Percentiles rank a stretch among this genome's conserved stretches.
Evolutionary conservation across 2,797 vertebrate genomes (phyloP).

Genomic region (Smutsia temminckii): DNA sequence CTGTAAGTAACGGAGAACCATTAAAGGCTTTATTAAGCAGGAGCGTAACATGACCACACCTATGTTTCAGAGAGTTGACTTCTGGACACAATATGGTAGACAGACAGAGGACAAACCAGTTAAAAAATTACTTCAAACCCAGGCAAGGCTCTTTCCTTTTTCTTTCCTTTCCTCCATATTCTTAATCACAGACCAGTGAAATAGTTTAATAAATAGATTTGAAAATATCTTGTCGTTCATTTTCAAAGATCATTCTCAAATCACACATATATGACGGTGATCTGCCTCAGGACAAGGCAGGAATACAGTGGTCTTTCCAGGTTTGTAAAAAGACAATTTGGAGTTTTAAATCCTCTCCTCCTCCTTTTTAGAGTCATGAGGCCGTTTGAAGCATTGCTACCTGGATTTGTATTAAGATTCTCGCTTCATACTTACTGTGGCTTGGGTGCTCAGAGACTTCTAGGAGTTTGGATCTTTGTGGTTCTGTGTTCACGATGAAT

Average conservation of each 20-base stretch:
- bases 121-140: not conserved
- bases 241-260: constrained; percentile 13
- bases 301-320: not conserved
- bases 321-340: not conserved
- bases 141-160: not conserved
- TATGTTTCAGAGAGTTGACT: not conserved
- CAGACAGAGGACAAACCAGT: not conserved
- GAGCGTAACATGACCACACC: not conserved
- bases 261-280: not conserved
- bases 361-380: not conserved
- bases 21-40: not conserved
- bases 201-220: not conserved
- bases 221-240: constrained; percentile 4
- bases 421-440: not conserved
- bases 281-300: not conserved
- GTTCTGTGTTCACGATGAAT: not conserved
- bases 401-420: not conserved
- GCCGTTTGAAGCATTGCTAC: not conserved
- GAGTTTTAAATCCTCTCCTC: not conserved
- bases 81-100: not conserved
- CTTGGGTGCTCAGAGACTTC: not conserved
- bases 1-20: not conserved
- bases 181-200: not conserved
- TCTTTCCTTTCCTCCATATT: not conserved
- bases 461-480: not conserved